Percentiles rank a stretch among this genome's conserved stretches.
Evolutionary conservation across 1,140 invertebrate genomes (phyloP).

Genomic region (Mercenaria mercenaria): DNA sequence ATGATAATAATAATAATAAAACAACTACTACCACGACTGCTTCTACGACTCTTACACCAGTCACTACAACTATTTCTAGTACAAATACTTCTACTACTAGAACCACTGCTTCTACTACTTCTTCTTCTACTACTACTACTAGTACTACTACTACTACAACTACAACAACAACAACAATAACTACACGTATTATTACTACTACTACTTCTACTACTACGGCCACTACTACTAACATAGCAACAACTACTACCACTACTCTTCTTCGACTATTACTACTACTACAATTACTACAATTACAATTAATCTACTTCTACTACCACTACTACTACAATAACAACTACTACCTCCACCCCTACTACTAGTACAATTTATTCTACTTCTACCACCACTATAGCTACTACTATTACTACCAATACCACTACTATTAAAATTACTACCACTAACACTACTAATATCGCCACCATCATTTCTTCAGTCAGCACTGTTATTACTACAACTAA

Average conservation of each 20-base stretch:
- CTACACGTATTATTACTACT: neutral
- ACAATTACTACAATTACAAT: neutral
- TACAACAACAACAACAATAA: neutral
- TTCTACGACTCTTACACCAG: constrained; percentile 28
- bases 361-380: constrained; percentile 9
- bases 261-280: neutral
- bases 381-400: neutral
- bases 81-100: neutral
- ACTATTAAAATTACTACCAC: neutral
- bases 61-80: constrained; percentile 1
- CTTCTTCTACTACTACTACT: constrained; percentile 8
- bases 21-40: constrained; percentile 1
- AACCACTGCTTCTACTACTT: neutral
- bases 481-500: neutral
- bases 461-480: neutral
- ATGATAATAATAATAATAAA: neutral
- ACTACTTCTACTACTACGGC: constrained; percentile 6
- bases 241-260: neutral
- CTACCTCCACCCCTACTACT: constrained; percentile 10
- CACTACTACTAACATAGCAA: neutral
- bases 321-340: constrained; percentile 23
- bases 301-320: constrained; percentile 2
- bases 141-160: constrained; percentile 25
- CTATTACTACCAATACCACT: neutral
- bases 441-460: neutral